Evolutionary conservation across 2,113 vertebrate species (phyloP).

Genomic region (Cnemophilus loriae): DNA sequence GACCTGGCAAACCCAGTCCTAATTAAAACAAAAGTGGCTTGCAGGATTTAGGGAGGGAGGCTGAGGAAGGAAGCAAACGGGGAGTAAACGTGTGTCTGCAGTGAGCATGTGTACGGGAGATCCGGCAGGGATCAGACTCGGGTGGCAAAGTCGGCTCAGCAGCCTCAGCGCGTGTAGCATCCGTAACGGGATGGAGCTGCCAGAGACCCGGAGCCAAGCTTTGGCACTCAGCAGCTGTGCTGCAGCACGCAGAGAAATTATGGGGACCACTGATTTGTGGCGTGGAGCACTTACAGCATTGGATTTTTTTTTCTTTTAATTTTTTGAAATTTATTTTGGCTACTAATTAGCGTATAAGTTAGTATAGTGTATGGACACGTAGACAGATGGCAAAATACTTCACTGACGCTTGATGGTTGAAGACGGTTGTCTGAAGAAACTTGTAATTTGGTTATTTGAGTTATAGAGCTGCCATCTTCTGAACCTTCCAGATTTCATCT

Average conservation of each 20-base stretch:
- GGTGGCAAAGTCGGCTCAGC: neutral
- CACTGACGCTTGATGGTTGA: neutral
- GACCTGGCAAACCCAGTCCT: neutral
- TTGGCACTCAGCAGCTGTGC: neutral
- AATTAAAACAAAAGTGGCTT: slow-evolving; percentile 34
- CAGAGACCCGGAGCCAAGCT: neutral
- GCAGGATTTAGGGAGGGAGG: slow-evolving; percentile 47
- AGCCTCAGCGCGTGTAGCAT: fast-evolving
- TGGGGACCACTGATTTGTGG: neutral
- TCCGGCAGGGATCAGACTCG: neutral
- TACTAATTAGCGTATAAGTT: neutral
- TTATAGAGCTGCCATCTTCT: neutral
- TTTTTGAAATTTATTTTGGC: neutral
- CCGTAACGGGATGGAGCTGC: neutral
- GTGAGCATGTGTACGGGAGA: neutral
- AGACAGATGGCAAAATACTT: neutral
- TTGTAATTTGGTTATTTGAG: neutral
- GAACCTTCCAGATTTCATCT: neutral
- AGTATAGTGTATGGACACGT: neutral
- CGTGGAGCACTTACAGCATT: neutral
- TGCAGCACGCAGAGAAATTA: neutral
- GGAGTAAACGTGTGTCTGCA: neutral
- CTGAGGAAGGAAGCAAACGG: slow-evolving; percentile 37
- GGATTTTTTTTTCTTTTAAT: no score
- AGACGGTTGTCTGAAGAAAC: neutral